A percentile compares a stretch with the other conserved stretches of the same genome.
Evolutionary conservation across 2,113 vertebrate species (phyloP).

Genomic region (Panurus biarmicus): DNA sequence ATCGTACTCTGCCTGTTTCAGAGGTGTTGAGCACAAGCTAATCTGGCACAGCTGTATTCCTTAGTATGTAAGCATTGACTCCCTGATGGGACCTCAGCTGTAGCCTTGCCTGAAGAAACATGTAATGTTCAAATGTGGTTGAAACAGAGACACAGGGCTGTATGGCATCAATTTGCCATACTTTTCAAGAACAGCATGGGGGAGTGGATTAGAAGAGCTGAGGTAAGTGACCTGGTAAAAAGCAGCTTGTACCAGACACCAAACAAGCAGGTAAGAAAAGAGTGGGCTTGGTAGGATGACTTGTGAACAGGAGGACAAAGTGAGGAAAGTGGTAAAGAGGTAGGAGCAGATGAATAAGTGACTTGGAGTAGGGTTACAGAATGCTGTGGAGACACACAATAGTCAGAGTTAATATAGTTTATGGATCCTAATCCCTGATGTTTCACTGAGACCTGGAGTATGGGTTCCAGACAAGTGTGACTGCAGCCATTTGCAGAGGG

Average conservation of each 20-base stretch:
- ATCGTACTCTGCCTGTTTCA: neutral
- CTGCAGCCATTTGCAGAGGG: neutral
- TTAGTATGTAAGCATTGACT: neutral
- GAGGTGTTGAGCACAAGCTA: neutral
- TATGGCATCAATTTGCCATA: neutral
- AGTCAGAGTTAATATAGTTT: neutral
- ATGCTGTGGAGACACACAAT: neutral
- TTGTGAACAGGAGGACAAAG: neutral
- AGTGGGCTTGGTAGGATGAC: neutral
- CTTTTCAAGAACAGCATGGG: neutral
- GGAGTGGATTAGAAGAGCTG: neutral
- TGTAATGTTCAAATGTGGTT: neutral
- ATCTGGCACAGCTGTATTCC: neutral
- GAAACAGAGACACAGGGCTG: neutral
- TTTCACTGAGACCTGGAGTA: neutral
- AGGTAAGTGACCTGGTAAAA: neutral
- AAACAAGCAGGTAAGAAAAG: neutral
- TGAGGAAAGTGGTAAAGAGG: neutral
- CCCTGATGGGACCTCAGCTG: neutral
- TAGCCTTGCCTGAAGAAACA: neutral
- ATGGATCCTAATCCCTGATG: neutral
- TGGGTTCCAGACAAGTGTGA: neutral
- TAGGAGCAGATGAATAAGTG: neutral
- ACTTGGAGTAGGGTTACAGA: neutral
- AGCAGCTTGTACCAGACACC: neutral